Percentiles rank a stretch among this genome's conserved stretches.
Conservation (phyloP, 2,888 invertebrate species). For the Napeogenes inachia region DNA sequence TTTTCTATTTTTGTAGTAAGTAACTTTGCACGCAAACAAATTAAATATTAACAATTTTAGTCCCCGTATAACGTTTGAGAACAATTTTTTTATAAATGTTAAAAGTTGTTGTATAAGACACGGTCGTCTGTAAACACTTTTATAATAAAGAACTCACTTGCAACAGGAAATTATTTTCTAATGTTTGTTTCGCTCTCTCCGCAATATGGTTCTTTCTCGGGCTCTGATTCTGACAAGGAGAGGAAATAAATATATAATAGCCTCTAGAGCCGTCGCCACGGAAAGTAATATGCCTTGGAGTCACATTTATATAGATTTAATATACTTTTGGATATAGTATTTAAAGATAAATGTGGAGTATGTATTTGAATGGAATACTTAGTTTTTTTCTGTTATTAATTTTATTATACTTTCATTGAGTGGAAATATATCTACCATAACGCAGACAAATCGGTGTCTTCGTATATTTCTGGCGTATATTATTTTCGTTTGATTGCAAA, state of each 20-base stretch:
- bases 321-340: too few species aligned
- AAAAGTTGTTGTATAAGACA: conserved; percentile 44
- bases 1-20: too few species aligned
- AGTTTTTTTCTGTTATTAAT: too few species aligned
- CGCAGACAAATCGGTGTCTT: conserved; percentile 36
- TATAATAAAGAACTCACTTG: conserved; percentile 62
- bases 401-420: conserved; percentile 10
- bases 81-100: too few species aligned
- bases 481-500: conserved; percentile 61
- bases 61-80: too few species aligned
- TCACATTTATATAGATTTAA: too few species aligned
- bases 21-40: too few species aligned
- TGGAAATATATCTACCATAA: background rate
- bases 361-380: too few species aligned
- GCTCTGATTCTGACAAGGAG: conserved; percentile 74
- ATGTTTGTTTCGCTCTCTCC: conserved; percentile 74
- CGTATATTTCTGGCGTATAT: conserved; percentile 60
- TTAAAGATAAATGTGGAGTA: too few species aligned
- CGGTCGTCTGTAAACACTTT: conserved; percentile 28
- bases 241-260: conserved; percentile 58
- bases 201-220: conserved; percentile 75
- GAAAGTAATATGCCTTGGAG: too few species aligned
- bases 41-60: too few species aligned
- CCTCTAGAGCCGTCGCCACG: conserved; percentile 24
- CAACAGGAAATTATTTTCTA: conserved; percentile 74